Evolutionary conservation across 2,797 vertebrate genomes (phyloP).

Genomic region (Pangasius macronema): DNA sequence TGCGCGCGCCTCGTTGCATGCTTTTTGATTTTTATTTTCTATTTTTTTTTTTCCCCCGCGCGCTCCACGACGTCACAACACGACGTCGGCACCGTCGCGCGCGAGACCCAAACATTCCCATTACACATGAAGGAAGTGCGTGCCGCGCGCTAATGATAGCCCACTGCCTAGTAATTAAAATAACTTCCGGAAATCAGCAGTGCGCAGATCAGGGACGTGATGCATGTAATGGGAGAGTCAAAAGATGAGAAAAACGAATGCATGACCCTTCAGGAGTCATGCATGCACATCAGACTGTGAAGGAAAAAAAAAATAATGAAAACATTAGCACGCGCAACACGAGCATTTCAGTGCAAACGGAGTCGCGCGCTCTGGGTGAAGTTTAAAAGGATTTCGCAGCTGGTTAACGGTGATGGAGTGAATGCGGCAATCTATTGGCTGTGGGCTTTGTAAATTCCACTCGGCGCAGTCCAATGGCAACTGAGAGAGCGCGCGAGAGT

Average conservation of each 20-base stretch:
- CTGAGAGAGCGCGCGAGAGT: conserved; percentile 49
- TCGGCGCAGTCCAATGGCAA: conserved; percentile 86
- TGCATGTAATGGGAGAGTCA: background rate
- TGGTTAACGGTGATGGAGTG: conserved; percentile 80
- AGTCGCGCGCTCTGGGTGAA: conserved; percentile 24
- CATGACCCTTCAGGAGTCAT: background rate
- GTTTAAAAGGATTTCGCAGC: conserved; percentile 57
- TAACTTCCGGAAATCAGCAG: background rate
- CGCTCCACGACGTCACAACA: background rate
- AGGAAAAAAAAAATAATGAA: background rate
- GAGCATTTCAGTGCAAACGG: background rate
- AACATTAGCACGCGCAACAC: background rate
- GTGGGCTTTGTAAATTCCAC: conserved; percentile 86
- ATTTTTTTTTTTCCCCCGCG: background rate
- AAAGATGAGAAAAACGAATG: background rate
- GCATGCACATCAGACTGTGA: background rate
- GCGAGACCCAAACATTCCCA: background rate
- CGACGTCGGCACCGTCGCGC: background rate
- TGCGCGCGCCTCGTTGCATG: background rate
- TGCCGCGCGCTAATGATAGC: background rate
- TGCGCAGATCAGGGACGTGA: background rate
- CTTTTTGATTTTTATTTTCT: background rate
- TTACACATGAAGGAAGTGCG: background rate
- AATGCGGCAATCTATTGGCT: conserved; percentile 87
- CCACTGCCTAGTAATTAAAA: background rate